Evolutionary conservation across 2,888 invertebrate species (phyloP).

Genomic region (Lucinisca nassula): DNA sequence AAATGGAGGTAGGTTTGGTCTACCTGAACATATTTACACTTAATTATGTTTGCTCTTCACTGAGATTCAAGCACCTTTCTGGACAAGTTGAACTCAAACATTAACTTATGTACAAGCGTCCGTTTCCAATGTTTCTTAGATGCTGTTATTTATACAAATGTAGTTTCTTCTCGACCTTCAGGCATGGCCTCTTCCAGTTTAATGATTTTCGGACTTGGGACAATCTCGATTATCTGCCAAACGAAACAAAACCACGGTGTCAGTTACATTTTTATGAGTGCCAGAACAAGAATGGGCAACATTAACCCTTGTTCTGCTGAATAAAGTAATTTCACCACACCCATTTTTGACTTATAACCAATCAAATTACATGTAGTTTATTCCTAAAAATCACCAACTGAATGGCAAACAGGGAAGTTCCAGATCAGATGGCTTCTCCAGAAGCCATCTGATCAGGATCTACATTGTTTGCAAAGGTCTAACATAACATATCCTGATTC

Average conservation of each 20-base stretch:
- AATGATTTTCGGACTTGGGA: constrained; percentile 7
- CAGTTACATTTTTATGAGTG: background rate
- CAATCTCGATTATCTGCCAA: constrained; percentile 12
- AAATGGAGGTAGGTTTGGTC: constrained; percentile 5
- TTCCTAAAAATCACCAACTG: too few species aligned
- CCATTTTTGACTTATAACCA: too few species aligned
- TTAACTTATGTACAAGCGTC: background rate
- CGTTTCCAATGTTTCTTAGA: constrained; percentile 10
- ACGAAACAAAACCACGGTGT: background rate
- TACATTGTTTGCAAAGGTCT: too few species aligned
- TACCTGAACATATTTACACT: constrained; percentile 17
- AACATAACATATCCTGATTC: too few species aligned
- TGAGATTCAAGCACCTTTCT: background rate
- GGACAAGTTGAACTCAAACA: background rate
- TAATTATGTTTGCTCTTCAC: background rate
- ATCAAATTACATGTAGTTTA: too few species aligned
- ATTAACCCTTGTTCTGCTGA: too few species aligned
- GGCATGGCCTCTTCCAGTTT: background rate
- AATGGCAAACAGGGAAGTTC: too few species aligned
- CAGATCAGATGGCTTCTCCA: too few species aligned
- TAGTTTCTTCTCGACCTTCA: background rate
- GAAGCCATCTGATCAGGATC: too few species aligned
- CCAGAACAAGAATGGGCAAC: too few species aligned
- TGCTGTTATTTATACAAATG: constrained; percentile 1
- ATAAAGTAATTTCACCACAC: too few species aligned